phyloP scores from a whole-genome alignment of 92 coral and sea anemone genomes.

The Umimayanthus chanpuru region DNA sequence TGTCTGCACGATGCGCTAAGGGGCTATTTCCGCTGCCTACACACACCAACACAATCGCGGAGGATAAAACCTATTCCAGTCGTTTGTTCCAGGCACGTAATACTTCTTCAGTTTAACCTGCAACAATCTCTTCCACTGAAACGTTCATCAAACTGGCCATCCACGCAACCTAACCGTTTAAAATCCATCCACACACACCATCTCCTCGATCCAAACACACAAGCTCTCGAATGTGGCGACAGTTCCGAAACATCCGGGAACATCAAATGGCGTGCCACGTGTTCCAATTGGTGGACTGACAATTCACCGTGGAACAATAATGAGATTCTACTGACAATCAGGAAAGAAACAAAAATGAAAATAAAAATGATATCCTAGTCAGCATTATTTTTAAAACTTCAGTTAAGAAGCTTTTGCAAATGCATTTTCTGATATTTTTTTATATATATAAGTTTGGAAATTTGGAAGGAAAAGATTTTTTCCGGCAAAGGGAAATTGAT shows the following conservation, averaged over 20 bases:
- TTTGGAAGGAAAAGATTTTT: neutral
- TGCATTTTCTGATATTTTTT: too few species aligned
- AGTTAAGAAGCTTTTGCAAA: neutral
- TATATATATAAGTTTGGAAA: neutral
- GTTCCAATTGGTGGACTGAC: slow-evolving; percentile 84
- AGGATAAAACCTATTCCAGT: neutral
- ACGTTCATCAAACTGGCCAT: slow-evolving; percentile 36
- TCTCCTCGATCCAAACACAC: slow-evolving; percentile 44
- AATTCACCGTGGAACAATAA: slow-evolving; percentile 24
- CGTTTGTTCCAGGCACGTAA: slow-evolving; percentile 23
- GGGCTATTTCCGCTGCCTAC: slow-evolving; percentile 44
- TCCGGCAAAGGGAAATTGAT: neutral
- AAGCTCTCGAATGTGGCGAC: slow-evolving; percentile 16
- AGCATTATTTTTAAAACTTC: too few species aligned
- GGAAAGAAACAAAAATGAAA: neutral
- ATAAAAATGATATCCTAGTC: neutral
- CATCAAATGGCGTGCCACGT: slow-evolving; percentile 73
- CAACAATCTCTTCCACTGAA: neutral
- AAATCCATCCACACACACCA: slow-evolving; percentile 43
- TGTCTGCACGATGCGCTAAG: slow-evolving; percentile 43
- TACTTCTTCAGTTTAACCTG: slow-evolving; percentile 4
- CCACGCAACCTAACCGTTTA: slow-evolving; percentile 41
- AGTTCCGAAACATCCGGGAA: slow-evolving; percentile 82
- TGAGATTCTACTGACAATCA: slow-evolving; percentile 50
- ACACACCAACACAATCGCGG: slow-evolving; percentile 42